Evolutionary conservation across 2,113 vertebrate species (phyloP).

Genomic region (Rhodinocichla rosea): DNA sequence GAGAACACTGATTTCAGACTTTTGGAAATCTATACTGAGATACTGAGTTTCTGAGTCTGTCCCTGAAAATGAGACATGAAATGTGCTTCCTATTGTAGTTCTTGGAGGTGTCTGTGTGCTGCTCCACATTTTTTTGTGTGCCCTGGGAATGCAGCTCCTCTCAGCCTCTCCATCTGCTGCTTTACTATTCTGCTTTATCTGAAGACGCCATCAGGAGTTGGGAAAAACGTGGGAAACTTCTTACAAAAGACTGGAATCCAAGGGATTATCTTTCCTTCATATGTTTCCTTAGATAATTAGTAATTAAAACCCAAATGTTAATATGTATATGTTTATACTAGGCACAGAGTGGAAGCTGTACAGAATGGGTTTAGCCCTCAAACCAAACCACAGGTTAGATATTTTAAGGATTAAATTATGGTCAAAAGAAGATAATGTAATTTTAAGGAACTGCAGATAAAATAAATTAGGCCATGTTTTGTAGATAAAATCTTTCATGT

Average conservation of each 20-base stretch:
- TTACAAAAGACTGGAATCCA: not conserved
- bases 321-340: not conserved
- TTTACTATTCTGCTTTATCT: not conserved
- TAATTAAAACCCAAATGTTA: not conserved
- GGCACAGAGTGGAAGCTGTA: not conserved
- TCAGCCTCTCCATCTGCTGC: not conserved
- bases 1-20: not conserved
- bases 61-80: not conserved
- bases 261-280: not conserved
- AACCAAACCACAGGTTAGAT: not conserved
- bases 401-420: not conserved
- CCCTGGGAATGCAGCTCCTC: not conserved
- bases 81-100: rapidly evolving
- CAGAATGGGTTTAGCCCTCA: not conserved
- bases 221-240: not conserved
- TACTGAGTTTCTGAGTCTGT: not conserved
- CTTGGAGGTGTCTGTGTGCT: not conserved
- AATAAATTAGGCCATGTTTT: not conserved
- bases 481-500: not conserved
- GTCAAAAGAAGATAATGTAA: not conserved
- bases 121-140: not conserved
- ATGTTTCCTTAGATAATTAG: not conserved
- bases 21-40: not conserved
- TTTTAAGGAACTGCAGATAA: not conserved
- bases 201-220: not conserved